Evolutionary conservation across 2,113 vertebrate species (phyloP), one percentile per base, ranked within the genome.

Genomic region (Megaceryle maxima): DNA sequence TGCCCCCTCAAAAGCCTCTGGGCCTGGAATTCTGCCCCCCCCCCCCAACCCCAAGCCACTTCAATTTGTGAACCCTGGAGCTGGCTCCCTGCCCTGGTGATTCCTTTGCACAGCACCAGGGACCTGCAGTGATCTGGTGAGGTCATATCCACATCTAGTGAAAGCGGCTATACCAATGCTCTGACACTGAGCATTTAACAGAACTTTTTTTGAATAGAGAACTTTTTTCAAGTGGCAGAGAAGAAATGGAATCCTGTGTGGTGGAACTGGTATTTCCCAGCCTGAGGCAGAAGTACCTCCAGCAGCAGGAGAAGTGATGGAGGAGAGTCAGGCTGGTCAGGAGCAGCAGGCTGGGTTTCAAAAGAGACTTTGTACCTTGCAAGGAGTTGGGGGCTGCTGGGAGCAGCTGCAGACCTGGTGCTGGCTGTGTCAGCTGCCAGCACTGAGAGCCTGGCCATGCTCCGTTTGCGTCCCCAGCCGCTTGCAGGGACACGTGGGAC

Each of bases 1-100:
- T 35, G 50, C 14, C 48, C 48, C 53, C 43, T n/a, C 31, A 9
- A 31, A 35, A 51, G 16, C 28, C 51, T 39, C 53, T 19, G 39
- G 37, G 53, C 48, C 83, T 56, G 53, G 12, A 48, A 10, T 62
- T 14, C n/a, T n/a, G n/a, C n/a, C n/a, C n/a, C n/a, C 37, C 10
- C n/a, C 44, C 39, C 16, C 24, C 37, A 37, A 25, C 24, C 24
- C 50, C 24, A 13, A 46, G 29, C 26, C 14, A 0, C 13, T 69
- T 26, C 1, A 1, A 62, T 44, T 11, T 2, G 39, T 10, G 39
- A 33, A 18, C 2, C 9, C 8, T 6, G 55, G 51, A 44, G 20
- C 19, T 1, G 22, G 48, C 13, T 70, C 46, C 76, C 60, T 4
- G 2, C 16, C 51, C 56, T 2, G 1, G 6, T 0, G 0, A 6